Conservation (phyloP, 2,113 vertebrate genomes). For the Otolemur garnettii region DNA sequence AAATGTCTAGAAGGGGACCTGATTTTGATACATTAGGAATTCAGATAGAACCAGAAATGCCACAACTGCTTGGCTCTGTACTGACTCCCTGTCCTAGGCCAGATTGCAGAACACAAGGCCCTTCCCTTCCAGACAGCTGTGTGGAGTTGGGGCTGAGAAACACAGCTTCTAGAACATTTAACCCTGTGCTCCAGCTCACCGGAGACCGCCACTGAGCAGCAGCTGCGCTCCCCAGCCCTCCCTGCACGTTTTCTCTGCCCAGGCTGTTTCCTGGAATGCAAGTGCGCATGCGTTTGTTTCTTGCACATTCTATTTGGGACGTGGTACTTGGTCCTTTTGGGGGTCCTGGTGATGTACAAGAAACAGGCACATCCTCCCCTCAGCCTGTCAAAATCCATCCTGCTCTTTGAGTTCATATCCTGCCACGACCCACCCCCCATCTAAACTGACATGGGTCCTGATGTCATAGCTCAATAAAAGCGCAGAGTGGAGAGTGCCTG, state of each 20-base stretch:
- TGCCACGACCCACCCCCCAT: no score
- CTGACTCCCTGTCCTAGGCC: neutral
- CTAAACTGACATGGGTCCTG: neutral
- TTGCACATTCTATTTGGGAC: neutral
- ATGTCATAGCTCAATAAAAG: neutral
- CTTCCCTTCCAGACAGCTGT: neutral
- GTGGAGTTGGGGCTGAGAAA: neutral
- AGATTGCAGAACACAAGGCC: neutral
- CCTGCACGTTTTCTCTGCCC: neutral
- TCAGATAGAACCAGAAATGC: neutral
- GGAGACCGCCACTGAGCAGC: neutral
- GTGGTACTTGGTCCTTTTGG: neutral
- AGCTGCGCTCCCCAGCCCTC: neutral
- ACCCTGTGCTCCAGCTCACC: no score
- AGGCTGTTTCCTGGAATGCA: neutral
- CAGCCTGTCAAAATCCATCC: neutral
- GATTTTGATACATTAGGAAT: neutral
- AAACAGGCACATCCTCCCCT: neutral
- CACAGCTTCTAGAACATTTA: neutral
- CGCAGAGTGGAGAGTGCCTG: neutral
- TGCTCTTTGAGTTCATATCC: neutral
- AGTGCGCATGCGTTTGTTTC: fast-evolving
- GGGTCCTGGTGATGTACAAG: neutral
- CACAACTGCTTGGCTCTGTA: neutral
- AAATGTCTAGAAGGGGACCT: neutral